phyloP scores from a whole-genome alignment of 1,140 invertebrate species.

The Zaprionus kolodkinae region DNA sequence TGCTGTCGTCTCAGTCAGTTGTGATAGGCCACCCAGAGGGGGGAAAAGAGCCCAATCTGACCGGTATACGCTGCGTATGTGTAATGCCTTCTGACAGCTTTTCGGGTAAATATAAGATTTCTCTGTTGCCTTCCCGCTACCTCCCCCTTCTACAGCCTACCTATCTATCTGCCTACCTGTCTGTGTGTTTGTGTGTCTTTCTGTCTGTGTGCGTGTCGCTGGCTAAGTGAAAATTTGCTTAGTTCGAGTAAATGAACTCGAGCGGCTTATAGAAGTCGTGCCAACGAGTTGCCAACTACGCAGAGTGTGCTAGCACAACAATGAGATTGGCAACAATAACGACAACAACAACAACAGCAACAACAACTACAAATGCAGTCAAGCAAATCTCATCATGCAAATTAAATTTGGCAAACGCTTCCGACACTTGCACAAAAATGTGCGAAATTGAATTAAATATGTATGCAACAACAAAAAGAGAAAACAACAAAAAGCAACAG shows the following conservation, averaged over 20 bases:
- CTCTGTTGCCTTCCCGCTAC: too few relatives aligned
- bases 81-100: constrained; percentile 69
- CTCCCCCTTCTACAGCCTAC: neutral
- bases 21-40: constrained; percentile 49
- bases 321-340: neutral
- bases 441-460: constrained; percentile 82
- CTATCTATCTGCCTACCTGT: neutral
- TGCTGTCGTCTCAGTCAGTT: constrained; percentile 33
- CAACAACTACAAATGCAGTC: constrained; percentile 69
- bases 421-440: constrained; percentile 77
- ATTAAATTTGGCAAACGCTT: constrained; percentile 80
- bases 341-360: constrained; percentile 47
- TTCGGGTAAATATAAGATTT: constrained; percentile 30
- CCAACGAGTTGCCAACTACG: constrained; percentile 67
- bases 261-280: constrained; percentile 78
- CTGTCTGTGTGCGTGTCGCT: neutral
- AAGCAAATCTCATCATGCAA: constrained; percentile 80
- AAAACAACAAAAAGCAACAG: constrained; percentile 10
- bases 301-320: constrained; percentile 1
- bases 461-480: constrained; percentile 51
- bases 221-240: constrained; percentile 74
- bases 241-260: constrained; percentile 75
- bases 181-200: neutral
- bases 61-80: constrained; percentile 55
- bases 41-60: constrained; percentile 10